Evolutionary conservation across 1,140 invertebrate genomes (phyloP), one percentile per base, ranked within the genome.

Genomic region (Zophobas morio): DNA sequence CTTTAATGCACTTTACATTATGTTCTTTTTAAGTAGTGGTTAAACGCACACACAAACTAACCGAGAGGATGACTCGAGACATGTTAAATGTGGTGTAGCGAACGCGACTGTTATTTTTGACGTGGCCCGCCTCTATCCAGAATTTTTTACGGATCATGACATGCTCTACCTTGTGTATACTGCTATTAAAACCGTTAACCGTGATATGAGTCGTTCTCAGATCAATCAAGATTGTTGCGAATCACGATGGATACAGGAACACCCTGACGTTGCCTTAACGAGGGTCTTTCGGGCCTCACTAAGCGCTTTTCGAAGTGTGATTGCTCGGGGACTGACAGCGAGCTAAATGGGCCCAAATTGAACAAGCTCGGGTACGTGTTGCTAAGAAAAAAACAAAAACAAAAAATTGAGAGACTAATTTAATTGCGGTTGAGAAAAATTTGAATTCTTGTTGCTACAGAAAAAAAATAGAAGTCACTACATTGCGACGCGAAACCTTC

Each of bases 81-180:
- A 79, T 51, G 70, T 79, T 81, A 79, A 81, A 79, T 79, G 77
- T 40, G 77, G 79, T 78, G 72, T 81, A 75, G 75, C 73, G 49
- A 79, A 81, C 54, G 56, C 74, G 74, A 78, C 76, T 49, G 79
- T 78, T 76, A 75, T 63, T 76, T 80, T 78, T 81, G 79, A 81
- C 78, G 75, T 79, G 79, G 47, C 73, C 79, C 77, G 74, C 79
- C 75, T 71, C 57, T 42, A 77, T 77, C 53, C 78, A 79, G 51
- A 73, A 70, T 77, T 79, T 79, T 74, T 77, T 74, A 66, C 53
- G 34, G 53, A 60, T 78, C 63, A 47, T 70, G 56, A 60, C 66
- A 72, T 46, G 70, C 36, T 73, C 73, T 75, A 33, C 73, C 56
- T 46, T 78, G 51, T 78, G 77, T 78, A 75, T 78, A 74, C 57